Evolutionary conservation across 1,140 invertebrate species (phyloP), one percentile per base, ranked within the genome.

Genomic region (Schlechtendalia chinensis): DNA sequence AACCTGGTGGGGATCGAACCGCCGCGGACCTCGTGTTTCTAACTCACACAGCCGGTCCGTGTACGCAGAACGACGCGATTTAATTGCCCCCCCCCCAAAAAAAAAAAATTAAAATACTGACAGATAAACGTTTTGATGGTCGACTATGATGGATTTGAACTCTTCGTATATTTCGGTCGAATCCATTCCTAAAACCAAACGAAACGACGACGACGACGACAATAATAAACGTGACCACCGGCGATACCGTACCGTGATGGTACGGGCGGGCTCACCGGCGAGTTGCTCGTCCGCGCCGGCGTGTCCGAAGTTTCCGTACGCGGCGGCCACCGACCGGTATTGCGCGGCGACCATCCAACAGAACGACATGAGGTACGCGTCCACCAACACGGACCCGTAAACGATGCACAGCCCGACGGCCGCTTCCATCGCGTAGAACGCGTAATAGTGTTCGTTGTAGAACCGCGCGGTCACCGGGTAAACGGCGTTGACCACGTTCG

Each of bases 361-460:
- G 17, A 71, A 71, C 17, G 67, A 71, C 67, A 71, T 71, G 0
- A 71, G 47, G 24, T 27, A 53, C 16, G 67, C 67, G 24, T 71
- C 67, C 5, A 53, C 22, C 8, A 71, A 71, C 11, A 71, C 22
- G 6, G 67, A 71, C 5, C 67, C 67, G 24, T 71, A 71, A 47
- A 71, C 67, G 3, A 71, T 71, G 19, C 67, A 71, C 27, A 71
- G 27, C 0, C 67, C 67, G 6, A 71, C 17, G 6, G 45, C 45
- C 22, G 50, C 14, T 53, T 71, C 67, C 24, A 53, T 71, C 0
- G 22, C 17, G 17, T 71, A 71, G 24, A 71, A 71, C 0, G 10
- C 24, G 10, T 17, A 50, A 27, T 50, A 71, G 8, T 50, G 19
- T 27, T 71, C 6, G 67, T 71, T 71, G 16, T 71, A 71, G 16